These are phyloP conservation scores for Jacana jacana DNA, from an alignment of 2,113 vertebrate genomes.

Conservation along the genomic window DNA sequence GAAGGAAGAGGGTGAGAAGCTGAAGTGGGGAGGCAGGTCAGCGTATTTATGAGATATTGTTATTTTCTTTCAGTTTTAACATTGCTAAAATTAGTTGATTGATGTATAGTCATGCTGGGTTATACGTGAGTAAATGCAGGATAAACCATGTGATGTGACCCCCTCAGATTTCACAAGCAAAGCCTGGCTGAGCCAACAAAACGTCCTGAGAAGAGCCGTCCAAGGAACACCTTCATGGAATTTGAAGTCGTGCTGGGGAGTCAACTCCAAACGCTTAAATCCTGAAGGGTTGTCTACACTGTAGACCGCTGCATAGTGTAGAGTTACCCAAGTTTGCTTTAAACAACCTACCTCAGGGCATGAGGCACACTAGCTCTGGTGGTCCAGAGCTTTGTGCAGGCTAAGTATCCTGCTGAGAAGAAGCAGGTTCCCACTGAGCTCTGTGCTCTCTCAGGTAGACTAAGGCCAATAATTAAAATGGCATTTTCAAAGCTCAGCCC, in stretches of 20 bases:
- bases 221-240: slow-evolving; percentile 40
- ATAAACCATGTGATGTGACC: slow-evolving; percentile 54
- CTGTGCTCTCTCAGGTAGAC: neutral
- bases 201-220: neutral
- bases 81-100: slow-evolving; percentile 67
- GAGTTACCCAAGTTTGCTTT: neutral
- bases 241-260: neutral
- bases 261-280: neutral
- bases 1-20: neutral
- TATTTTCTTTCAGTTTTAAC: slow-evolving; percentile 61
- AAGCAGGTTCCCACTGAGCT: neutral
- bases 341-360: neutral
- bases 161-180: slow-evolving; percentile 63
- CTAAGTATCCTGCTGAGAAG: neutral
- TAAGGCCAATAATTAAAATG: neutral
- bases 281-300: neutral
- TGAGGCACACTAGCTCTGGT: neutral
- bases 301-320: neutral
- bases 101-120: slow-evolving; percentile 62
- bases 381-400: neutral
- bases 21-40: neutral
- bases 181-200: slow-evolving; percentile 47
- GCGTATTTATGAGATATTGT: slow-evolving; percentile 24
- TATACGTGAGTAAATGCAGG: slow-evolving; percentile 65
- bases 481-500: neutral